Conservation (phyloP, 2,888 invertebrate species). For the Chrysodeixis includens region DNA sequence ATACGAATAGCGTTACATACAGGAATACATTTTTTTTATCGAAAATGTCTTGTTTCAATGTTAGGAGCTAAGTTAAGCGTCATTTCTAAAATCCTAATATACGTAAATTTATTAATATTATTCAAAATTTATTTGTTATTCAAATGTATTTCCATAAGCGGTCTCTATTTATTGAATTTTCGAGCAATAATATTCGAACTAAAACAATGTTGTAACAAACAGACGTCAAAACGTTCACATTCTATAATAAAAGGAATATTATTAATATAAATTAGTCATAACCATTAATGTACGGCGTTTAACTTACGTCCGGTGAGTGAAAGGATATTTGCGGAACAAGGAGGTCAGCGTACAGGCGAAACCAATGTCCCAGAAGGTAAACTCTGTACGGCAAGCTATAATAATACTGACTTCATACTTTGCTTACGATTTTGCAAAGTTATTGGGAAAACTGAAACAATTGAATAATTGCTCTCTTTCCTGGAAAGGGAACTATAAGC, state of each 20-base stretch:
- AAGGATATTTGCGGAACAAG: conserved; percentile 45
- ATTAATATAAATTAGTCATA: conserved; percentile 25
- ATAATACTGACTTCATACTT: neutral
- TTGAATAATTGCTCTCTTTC: too few relatives aligned
- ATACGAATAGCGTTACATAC: too few relatives aligned
- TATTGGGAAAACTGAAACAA: too few relatives aligned
- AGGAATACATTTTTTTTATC: too few relatives aligned
- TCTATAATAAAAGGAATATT: conserved; percentile 13
- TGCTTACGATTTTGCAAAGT: neutral
- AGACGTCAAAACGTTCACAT: conserved; percentile 1
- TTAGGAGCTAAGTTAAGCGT: neutral
- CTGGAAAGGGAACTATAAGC: too few relatives aligned
- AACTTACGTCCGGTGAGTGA: conserved; percentile 41
- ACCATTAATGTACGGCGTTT: conserved; percentile 23
- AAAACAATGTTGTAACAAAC: neutral
- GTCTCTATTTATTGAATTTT: neutral
- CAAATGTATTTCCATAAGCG: neutral
- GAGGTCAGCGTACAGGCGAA: conserved; percentile 12
- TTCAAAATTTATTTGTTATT: neutral
- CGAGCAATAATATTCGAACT: too few relatives aligned
- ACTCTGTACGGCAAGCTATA: neutral
- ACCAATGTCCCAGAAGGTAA: conserved; percentile 8
- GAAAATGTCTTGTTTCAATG: neutral
- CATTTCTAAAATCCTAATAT: neutral
- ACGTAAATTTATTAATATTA: neutral